Evolutionary conservation across 30 jellyfish, hydroid and myxozoan genomes (phyloP).

Genomic region (Rhopilema esculentum): DNA sequence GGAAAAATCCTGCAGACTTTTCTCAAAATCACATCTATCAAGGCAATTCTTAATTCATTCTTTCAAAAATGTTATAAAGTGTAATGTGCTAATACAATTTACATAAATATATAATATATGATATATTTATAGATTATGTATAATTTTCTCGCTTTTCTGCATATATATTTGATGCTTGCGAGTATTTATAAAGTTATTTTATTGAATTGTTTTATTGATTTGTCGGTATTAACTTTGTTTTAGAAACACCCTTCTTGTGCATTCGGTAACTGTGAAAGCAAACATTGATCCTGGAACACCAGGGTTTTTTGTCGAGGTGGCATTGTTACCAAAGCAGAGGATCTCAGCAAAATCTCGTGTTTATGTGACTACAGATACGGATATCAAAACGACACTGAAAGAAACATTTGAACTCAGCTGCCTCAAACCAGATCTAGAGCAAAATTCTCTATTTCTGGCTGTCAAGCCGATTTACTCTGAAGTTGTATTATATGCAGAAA

Average conservation of each 20-base stretch:
- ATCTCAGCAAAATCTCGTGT: slow-evolving; percentile 76
- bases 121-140: no score
- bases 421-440: slow-evolving; percentile 58
- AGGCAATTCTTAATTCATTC: no score
- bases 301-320: slow-evolving; percentile 84
- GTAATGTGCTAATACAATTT: no score
- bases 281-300: slow-evolving; percentile 77
- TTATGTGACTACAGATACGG: slow-evolving; percentile 57
- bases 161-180: no score
- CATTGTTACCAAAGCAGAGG: slow-evolving; percentile 71
- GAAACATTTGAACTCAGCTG: slow-evolving; percentile 75
- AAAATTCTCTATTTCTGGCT: slow-evolving; percentile 67
- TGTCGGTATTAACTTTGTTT: no score
- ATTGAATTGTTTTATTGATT: no score
- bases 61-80: no score
- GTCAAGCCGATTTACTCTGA: slow-evolving; percentile 86
- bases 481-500: slow-evolving; percentile 76
- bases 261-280: slow-evolving; percentile 57
- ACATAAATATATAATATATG: no score
- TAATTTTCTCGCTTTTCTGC: no score
- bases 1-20: no score
- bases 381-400: slow-evolving; percentile 65
- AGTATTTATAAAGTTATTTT: no score
- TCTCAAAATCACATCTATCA: no score
- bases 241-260: slow-evolving; percentile 45